Base-by-base conservation (phyloP, 2,888 invertebrate species). In the Opisthograptis luteolata region DNA sequence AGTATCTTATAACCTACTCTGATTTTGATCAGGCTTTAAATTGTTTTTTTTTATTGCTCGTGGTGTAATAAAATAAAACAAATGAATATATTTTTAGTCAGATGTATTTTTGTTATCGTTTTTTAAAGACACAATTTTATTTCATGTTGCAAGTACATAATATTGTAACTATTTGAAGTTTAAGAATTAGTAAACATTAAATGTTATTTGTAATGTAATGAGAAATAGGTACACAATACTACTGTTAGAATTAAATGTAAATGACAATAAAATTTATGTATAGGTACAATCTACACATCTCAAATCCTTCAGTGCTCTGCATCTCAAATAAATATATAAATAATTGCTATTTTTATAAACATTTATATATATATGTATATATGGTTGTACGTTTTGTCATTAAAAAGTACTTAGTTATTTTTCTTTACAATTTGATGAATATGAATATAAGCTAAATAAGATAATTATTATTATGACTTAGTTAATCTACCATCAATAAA, bases 241-340 rank as follows among this genome's bases (percentile, higher is more conserved):
- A 40, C 28, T 7, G n/a, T 30, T 22, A 19, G 14, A 5, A 27
- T 51, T 62, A 22, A 30, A 28, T 13, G 13, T 64, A 39, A 43
- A 19, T 22, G 17, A 40, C 31, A 35, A 22, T 41, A 31, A 40
- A 49, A 49, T 20, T 30, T 36, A 24, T 48, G 34, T 6, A 13
- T 34, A 41, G 35, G 10, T 10, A 40, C 17, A 37, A 55, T 59
- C 77, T 83, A 82, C 73, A 53, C 54, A 68, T 75, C 39, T 82
- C 82, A 84, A 84, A 83, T 84, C 84, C 83, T 52, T 81, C 72
- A 70, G 84, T 84, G 84, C 84, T 67, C 68, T 65, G 54, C 68
- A 68, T 62, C 39, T 55, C 24, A 36, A 52, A 55, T 39, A 37
- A 41, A 46, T 30, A 22, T 36, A 51, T 40, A 25, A 9, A 6